Conservation (phyloP, 92 coral and sea anemone species). For the Pocillopora grandis region DNA sequence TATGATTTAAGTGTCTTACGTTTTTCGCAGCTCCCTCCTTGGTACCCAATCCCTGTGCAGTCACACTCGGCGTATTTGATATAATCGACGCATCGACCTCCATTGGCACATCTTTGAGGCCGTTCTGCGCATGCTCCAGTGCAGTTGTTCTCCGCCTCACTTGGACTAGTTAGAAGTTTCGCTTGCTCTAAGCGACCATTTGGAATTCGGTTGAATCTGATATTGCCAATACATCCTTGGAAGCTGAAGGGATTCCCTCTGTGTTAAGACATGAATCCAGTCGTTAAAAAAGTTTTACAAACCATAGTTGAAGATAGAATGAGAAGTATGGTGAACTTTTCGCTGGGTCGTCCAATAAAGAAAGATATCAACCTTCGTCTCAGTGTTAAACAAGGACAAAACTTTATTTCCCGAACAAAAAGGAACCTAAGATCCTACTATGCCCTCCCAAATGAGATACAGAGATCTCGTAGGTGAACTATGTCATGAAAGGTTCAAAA, state of each 20-base stretch:
- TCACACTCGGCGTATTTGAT: conserved; percentile 61
- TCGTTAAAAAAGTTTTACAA: background rate
- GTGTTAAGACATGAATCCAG: background rate
- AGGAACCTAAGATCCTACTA: no score
- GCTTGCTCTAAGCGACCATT: conserved; percentile 24
- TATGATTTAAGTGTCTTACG: conserved; percentile 26
- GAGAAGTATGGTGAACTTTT: background rate
- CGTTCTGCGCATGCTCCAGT: conserved; percentile 51
- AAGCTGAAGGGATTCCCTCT: background rate
- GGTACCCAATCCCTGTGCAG: conserved; percentile 60
- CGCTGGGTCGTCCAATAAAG: no score
- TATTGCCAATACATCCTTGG: conserved; percentile 36
- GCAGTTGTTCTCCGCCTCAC: conserved; percentile 20
- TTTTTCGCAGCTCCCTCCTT: conserved; percentile 40
- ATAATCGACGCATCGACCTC: conserved; percentile 64
- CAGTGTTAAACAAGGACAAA: no score
- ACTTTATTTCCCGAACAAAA: no score
- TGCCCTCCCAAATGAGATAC: no score
- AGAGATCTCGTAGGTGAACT: no score
- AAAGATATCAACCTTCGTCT: no score
- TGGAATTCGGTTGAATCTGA: conserved; percentile 25
- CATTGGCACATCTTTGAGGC: conserved; percentile 49
- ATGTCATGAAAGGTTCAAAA: no score
- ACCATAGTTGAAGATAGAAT: background rate
- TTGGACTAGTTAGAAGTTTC: background rate